A percentile compares a stretch with the other conserved stretches of the same genome.
Evolutionary conservation across 2,888 invertebrate species (phyloP).

Genomic region (Homarus gammarus): DNA sequence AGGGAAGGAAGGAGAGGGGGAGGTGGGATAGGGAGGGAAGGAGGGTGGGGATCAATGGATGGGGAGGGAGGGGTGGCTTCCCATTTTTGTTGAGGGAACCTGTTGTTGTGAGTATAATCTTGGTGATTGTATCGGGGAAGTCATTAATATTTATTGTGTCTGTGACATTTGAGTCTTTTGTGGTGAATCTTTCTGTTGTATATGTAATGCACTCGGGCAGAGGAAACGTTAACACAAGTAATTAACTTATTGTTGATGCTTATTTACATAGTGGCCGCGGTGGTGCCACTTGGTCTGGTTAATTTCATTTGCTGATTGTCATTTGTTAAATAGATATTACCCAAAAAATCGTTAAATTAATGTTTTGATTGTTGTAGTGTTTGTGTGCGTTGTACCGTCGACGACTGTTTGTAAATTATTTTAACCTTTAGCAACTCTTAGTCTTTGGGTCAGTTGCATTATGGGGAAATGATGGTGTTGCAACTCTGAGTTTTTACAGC

Average conservation of each 20-base stretch:
- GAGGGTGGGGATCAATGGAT: background rate
- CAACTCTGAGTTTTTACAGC: no score
- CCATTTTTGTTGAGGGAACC: background rate
- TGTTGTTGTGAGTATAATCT: background rate
- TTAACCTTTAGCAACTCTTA: no score
- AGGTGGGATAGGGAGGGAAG: background rate
- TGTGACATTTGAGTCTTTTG: background rate
- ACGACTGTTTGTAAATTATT: no score
- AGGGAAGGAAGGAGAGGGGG: background rate
- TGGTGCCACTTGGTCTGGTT: background rate
- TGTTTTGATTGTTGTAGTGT: no score
- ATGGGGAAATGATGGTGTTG: no score
- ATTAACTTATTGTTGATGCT: constrained; percentile 2
- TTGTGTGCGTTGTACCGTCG: no score
- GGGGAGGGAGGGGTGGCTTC: background rate
- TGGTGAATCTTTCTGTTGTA: background rate
- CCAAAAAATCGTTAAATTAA: no score
- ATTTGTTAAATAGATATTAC: no score
- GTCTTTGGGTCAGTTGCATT: no score
- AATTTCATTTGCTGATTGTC: no score
- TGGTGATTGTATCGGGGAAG: background rate
- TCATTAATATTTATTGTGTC: background rate
- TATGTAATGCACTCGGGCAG: background rate
- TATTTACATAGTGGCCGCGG: background rate
- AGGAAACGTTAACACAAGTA: background rate